Conservation (phyloP, 2,797 vertebrate species). For the Peromyscus attwateri region DNA sequence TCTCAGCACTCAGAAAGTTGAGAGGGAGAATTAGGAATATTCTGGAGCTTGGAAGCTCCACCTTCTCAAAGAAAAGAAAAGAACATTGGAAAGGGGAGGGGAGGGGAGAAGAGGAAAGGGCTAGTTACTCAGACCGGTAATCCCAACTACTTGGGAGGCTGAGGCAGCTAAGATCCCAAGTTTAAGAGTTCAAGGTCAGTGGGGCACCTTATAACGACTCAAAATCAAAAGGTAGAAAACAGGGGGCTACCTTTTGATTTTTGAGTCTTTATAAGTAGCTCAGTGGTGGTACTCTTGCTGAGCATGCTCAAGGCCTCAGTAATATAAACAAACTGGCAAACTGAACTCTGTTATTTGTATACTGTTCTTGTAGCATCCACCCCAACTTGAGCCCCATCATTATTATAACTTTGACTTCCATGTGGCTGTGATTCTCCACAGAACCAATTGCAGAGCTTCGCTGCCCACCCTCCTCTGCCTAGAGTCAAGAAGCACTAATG, state of each 20-base stretch:
- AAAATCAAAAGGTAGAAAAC: not conserved
- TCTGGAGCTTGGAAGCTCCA: not conserved
- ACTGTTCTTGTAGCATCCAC: not conserved
- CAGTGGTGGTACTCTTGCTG: not conserved
- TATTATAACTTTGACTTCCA: not conserved
- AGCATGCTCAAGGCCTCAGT: not conserved
- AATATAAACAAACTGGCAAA: not conserved
- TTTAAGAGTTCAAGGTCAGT: not conserved
- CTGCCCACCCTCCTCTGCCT: not conserved
- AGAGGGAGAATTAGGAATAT: not conserved
- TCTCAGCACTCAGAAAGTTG: not conserved
- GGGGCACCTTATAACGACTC: not conserved
- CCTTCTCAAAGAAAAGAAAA: not conserved
- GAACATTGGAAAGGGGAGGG: not conserved
- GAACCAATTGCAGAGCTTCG: not conserved
- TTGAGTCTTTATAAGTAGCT: too few species aligned
- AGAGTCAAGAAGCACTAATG: not conserved
- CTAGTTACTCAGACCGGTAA: not conserved
- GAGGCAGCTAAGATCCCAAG: not conserved
- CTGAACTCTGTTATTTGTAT: not conserved
- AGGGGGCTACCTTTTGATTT: too few species aligned
- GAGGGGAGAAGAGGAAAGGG: rapidly evolving
- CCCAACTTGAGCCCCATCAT: too few species aligned
- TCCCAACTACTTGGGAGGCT: not conserved
- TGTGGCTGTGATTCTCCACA: not conserved